These are phyloP conservation scores for Trichechus manatus DNA, from an alignment of 2,113 vertebrate species.

Conservation along the genomic window DNA sequence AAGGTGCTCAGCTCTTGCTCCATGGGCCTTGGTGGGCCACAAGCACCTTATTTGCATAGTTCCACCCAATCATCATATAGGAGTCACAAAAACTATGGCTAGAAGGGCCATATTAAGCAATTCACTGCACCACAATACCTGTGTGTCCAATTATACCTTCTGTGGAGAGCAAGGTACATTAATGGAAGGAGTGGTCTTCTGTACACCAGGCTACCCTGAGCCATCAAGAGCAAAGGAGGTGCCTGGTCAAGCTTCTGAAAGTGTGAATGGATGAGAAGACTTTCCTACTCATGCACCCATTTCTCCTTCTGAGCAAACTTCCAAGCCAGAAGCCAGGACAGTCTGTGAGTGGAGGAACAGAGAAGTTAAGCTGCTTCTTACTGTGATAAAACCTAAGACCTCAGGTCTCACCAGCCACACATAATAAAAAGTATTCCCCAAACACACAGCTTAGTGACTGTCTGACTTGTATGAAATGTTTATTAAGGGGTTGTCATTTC, in stretches of 20 bases:
- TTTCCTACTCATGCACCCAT: neutral
- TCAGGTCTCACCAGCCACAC: neutral
- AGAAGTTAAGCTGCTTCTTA: constrained; percentile 23
- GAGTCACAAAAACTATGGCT: no score
- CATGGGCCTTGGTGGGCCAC: no score
- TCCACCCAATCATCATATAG: no score
- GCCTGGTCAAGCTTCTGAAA: constrained; percentile 28
- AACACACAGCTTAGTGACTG: neutral
- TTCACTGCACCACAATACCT: neutral
- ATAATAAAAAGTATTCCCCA: neutral
- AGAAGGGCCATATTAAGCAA: no score
- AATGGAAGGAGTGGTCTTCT: neutral
- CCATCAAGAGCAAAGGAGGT: neutral
- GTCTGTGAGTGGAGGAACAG: neutral
- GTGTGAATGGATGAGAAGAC: neutral
- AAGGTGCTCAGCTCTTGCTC: no score
- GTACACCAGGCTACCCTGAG: neutral
- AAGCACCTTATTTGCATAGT: no score
- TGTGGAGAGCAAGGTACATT: neutral
- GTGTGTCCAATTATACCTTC: neutral
- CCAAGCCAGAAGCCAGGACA: neutral
- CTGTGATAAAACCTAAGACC: constrained; percentile 40
- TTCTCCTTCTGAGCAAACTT: neutral
- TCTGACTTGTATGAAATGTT: neutral
- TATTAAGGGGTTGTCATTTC: neutral